Conservation (phyloP, 1,140 invertebrate species). For the Drosophila triauraria region DNA sequence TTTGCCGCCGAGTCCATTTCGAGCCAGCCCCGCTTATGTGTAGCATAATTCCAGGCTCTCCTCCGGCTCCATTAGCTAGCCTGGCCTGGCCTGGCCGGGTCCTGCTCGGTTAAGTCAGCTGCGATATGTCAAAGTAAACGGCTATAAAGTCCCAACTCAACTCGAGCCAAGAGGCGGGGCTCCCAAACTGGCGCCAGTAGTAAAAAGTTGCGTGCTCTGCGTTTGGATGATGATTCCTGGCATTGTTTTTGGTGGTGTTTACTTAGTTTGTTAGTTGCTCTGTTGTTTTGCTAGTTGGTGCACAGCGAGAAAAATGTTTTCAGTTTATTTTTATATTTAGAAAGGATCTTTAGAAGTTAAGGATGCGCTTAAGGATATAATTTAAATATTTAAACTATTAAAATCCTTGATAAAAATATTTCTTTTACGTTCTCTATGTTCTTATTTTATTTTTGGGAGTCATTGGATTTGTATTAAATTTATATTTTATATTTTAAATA, state of each 20-base stretch:
- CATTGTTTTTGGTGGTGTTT: slow-evolving; percentile 52
- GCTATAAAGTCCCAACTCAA: slow-evolving; percentile 51
- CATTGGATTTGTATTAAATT: too few relatives aligned
- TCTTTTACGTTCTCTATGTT: too few relatives aligned
- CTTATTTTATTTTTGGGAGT: too few relatives aligned
- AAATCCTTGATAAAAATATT: too few relatives aligned
- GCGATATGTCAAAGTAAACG: slow-evolving; percentile 66
- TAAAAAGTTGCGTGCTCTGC: slow-evolving; percentile 55
- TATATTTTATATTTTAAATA: too few relatives aligned
- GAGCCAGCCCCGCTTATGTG: slow-evolving; percentile 44
- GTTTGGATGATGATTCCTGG: slow-evolving; percentile 47
- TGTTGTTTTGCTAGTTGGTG: slow-evolving; percentile 27
- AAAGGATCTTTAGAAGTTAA: background rate
- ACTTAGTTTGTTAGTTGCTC: slow-evolving; percentile 29
- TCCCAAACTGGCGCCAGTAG: slow-evolving; percentile 48
- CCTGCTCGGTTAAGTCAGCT: slow-evolving; percentile 34
- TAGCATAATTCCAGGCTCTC: slow-evolving; percentile 68
- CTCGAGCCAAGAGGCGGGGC: background rate
- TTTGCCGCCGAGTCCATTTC: slow-evolving; percentile 53
- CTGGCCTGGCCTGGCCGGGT: slow-evolving; percentile 4
- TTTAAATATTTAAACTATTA: background rate
- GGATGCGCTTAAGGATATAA: too few relatives aligned
- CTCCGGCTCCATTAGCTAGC: slow-evolving; percentile 61
- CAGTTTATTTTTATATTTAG: too few relatives aligned
- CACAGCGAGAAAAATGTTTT: slow-evolving; percentile 8